These are phyloP conservation scores for Engystomops pustulosus DNA, from an alignment of 2,113 vertebrate genomes.

Conservation along the genomic window DNA sequence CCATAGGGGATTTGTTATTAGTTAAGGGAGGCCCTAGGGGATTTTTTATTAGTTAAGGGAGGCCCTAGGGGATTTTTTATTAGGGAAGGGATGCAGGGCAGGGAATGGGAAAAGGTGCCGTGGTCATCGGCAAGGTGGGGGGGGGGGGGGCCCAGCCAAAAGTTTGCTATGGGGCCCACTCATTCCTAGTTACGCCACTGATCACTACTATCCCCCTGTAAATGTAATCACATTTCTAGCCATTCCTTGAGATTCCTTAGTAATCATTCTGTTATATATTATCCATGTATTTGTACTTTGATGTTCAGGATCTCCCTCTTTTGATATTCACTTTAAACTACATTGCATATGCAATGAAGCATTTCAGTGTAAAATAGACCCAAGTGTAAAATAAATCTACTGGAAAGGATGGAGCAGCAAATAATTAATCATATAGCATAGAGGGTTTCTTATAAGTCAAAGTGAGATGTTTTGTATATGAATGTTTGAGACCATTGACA, in stretches of 20 bases:
- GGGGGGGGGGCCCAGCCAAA: too few species aligned
- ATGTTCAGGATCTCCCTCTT: neutral
- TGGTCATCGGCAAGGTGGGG: too few species aligned
- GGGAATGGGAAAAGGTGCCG: too few species aligned
- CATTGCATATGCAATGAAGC: conserved; percentile 5
- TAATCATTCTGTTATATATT: neutral
- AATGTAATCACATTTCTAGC: neutral
- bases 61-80: too few species aligned
- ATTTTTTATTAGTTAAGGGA: too few species aligned
- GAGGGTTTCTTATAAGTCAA: conserved; percentile 12
- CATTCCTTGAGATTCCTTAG: neutral
- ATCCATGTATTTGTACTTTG: neutral
- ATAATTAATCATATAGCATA: conserved; percentile 23
- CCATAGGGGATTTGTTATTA: too few species aligned
- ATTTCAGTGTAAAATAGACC: conserved; percentile 32
- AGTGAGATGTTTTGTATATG: conserved; percentile 14
- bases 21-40: too few species aligned
- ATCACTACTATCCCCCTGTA: neutral
- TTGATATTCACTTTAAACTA: conserved; percentile 24
- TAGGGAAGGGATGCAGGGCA: too few species aligned
- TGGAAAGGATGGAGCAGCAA: conserved; percentile 12
- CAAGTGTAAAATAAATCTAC: conserved; percentile 29
- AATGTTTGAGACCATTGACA: conserved; percentile 13
- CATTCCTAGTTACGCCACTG: too few species aligned
- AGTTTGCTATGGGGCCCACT: too few species aligned